These are phyloP conservation scores for Butorides virescens DNA, from an alignment of 2,113 vertebrate genomes.

Conservation along the genomic window DNA sequence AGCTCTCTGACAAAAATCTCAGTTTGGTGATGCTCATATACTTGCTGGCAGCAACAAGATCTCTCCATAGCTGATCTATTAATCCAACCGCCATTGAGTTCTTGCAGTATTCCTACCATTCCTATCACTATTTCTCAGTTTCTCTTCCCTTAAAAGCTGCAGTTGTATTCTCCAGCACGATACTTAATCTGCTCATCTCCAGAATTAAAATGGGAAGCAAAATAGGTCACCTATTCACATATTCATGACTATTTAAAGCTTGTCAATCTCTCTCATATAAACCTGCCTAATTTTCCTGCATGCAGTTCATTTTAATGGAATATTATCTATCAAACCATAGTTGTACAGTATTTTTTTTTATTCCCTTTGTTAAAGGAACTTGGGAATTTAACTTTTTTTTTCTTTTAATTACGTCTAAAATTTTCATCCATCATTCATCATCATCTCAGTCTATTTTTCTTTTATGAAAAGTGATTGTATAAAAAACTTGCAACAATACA, in stretches of 20 bases:
- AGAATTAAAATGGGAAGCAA: not conserved
- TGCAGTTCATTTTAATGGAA: not conserved
- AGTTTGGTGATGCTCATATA: not conserved
- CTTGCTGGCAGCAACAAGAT: not conserved
- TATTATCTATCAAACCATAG: not conserved
- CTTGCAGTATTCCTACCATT: not conserved
- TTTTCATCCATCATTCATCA: conserved; percentile 53
- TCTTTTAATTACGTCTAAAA: conserved; percentile 61
- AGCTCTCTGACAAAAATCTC: not conserved
- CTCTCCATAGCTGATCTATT: not conserved
- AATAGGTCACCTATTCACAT: conserved; percentile 6
- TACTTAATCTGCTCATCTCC: not conserved
- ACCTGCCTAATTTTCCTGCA: not conserved
- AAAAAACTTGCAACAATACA: conserved; percentile 26
- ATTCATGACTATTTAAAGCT: conserved; percentile 7
- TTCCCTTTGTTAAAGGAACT: not conserved
- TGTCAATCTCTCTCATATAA: not conserved
- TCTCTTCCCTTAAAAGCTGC: not conserved
- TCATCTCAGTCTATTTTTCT: conserved; percentile 30
- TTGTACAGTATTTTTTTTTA: not conserved
- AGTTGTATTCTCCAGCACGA: not conserved
- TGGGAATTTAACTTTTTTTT: conserved; percentile 6
- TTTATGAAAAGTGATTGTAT: conserved; percentile 36
- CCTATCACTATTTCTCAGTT: not conserved
- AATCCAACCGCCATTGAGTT: not conserved